Percentiles rank a stretch among this genome's conserved stretches.
These are phyloP conservation scores for Phyllostomus discolor DNA, from an alignment of 2,113 vertebrate species.

Conservation along the genomic window DNA sequence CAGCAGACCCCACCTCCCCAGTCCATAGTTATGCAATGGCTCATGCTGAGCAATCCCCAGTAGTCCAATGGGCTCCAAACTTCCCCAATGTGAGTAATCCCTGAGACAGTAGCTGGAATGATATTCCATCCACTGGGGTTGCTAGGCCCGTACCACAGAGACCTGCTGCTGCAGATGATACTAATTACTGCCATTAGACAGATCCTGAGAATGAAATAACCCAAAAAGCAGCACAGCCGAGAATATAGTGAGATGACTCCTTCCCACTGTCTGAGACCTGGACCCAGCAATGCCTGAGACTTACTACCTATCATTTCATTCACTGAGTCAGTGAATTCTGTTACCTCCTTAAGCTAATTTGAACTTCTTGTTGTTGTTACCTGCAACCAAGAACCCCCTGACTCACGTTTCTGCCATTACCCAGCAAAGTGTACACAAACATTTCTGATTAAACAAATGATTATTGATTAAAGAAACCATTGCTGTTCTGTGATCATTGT, in stretches of 20 bases:
- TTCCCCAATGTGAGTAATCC: neutral
- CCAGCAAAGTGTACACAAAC: neutral
- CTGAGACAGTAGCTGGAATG: neutral
- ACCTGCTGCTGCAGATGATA: neutral
- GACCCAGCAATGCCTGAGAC: neutral
- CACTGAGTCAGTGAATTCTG: neutral
- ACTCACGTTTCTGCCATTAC: neutral
- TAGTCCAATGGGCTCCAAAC: neutral
- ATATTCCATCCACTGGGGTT: neutral
- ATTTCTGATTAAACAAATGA: neutral
- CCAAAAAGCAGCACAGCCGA: neutral
- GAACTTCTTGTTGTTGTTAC: neutral
- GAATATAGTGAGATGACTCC: neutral
- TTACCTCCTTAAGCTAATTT: neutral
- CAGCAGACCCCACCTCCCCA: neutral
- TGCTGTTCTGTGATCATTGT: neutral
- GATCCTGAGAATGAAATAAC: neutral
- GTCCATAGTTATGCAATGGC: neutral
- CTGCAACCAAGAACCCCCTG: neutral
- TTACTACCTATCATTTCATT: neutral
- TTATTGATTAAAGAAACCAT: neutral
- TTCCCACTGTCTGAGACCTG: neutral
- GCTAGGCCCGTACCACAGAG: neutral
- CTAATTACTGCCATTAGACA: neutral
- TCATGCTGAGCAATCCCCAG: neutral